Conservation (phyloP, 2,797 vertebrate species). For the Huso huso region DNA sequence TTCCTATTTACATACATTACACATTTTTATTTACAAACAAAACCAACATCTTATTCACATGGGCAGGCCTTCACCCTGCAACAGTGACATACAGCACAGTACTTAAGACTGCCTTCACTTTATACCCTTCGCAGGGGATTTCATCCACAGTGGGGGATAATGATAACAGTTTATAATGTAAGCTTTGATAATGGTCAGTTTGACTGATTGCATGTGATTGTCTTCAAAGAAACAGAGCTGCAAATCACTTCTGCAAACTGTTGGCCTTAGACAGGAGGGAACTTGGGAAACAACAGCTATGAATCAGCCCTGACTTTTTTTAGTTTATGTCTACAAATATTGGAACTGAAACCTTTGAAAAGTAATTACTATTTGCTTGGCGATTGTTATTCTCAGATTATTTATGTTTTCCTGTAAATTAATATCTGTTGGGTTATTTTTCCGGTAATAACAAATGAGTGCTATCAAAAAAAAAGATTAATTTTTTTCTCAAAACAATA, state of each 20-base stretch:
- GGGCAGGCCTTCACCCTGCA: too few species aligned
- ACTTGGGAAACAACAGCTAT: conserved; percentile 4
- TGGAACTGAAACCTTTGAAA: conserved; percentile 17
- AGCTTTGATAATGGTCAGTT: background rate
- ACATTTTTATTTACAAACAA: too few species aligned
- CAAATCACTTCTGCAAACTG: background rate
- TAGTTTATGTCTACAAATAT: conserved; percentile 10
- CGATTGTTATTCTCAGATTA: conserved; percentile 20
- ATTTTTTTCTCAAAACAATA: conserved; percentile 32
- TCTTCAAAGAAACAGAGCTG: background rate
- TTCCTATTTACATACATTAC: too few species aligned
- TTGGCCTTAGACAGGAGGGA: conserved; percentile 3
- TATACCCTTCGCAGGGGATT: too few species aligned
- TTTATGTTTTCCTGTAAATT: conserved; percentile 24
- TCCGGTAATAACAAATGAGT: conserved; percentile 36
- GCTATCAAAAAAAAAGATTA: conserved; percentile 30
- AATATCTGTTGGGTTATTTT: conserved; percentile 25
- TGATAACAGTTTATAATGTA: too few species aligned
- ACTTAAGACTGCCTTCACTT: too few species aligned
- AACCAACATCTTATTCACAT: too few species aligned
- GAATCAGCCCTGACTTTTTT: background rate
- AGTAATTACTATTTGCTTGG: conserved; percentile 7
- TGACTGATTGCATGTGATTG: background rate
- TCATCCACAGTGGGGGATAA: too few species aligned
- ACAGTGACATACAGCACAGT: too few species aligned